Evolutionary conservation across 2,888 invertebrate genomes (phyloP).

Genomic region (Toxonevra muliebris): DNA sequence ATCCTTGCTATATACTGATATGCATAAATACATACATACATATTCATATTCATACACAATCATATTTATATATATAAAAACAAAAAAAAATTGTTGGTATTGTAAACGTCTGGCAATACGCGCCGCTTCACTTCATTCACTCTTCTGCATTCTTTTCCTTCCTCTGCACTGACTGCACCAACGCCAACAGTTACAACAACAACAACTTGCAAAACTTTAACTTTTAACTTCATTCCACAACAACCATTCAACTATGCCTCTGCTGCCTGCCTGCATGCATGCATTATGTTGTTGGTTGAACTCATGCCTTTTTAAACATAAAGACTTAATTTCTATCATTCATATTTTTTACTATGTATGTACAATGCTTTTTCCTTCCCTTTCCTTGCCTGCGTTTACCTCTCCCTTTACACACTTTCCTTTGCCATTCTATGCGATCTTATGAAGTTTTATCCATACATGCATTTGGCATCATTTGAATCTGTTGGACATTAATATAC

Average conservation of each 20-base stretch:
- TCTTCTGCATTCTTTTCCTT: neutral
- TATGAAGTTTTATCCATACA: neutral
- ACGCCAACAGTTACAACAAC: no score
- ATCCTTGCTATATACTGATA: neutral
- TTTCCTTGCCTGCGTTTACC: neutral
- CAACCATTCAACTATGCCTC: no score
- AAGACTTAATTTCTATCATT: conserved; percentile 3
- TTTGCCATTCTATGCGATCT: neutral
- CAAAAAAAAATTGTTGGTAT: neutral
- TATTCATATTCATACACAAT: neutral
- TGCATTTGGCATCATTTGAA: neutral
- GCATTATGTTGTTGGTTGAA: conserved; percentile 7
- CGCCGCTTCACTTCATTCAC: conserved; percentile 3
- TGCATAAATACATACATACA: neutral
- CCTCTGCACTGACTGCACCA: neutral
- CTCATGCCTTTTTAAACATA: neutral
- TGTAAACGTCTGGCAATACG: conserved; percentile 17
- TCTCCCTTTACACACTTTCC: neutral
- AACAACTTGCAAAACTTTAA: no score
- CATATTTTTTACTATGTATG: neutral
- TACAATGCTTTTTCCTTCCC: neutral
- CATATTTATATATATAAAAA: neutral
- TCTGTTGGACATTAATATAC: neutral
- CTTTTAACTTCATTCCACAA: no score
- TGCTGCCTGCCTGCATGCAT: neutral